Evolutionary conservation across 1,140 invertebrate species (phyloP), one percentile per base, ranked within the genome.

Genomic region (Oryzaephilus surinamensis): DNA sequence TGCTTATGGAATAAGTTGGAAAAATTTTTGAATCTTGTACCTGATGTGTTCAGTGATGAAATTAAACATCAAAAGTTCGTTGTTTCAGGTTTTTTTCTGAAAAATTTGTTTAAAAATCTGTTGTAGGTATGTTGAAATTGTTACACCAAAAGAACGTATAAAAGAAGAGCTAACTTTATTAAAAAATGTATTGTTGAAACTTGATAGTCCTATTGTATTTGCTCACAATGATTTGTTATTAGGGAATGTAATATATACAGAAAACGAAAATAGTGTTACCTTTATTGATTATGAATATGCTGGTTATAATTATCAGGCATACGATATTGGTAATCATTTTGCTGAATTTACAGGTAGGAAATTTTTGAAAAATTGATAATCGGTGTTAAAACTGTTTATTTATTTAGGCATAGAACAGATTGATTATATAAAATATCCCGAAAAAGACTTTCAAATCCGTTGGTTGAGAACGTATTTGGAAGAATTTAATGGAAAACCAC

Each of bases 211-310:
- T n/a, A 62, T 94, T 41, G 93, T 97, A 13, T 96, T 97, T 67
- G 83, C 84, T 60, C 96, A 99, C 69, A 99, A 99, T 70, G 96
- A 99, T 72, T 74, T 98, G 38, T 70, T 99, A 45, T 69, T 97
- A 41, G 87, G 80, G 52, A 99, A 99, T 68, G 79, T 99, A 38
- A 78, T 99, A 34, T 84, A 84, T 55, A 77, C 88, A 54, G 62
- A 79, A 55, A 67, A 74, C 40, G 71, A 75, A 53, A 70, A 76
- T 49, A 69, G 69, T 47, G 78, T 97, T 3, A 79, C 78, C 13
- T 98, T 99, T 61, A 99, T 99, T 53, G 96, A 99, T 66, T 98
- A 90, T 65, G 96, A 99, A 64, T 99, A 99, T 67, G 85, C 87
- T 5, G 82, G 75, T 41, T 81, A 81, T 52, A 99, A 98, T 67